Base-by-base conservation (phyloP, 2,797 vertebrate genomes). In the Pantherophis vulpinus region DNA sequence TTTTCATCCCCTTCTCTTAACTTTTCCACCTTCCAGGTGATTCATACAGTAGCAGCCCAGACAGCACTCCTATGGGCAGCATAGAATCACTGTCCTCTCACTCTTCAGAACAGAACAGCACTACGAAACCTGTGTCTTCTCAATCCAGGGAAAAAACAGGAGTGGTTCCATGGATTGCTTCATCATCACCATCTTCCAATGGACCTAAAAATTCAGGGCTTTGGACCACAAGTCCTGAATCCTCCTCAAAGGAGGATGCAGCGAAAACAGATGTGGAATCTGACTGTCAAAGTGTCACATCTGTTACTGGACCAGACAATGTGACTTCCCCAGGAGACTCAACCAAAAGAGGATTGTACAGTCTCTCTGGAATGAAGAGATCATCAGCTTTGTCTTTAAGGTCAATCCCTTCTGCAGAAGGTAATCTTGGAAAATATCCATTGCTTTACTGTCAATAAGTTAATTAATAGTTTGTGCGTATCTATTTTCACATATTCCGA, bases 71-170 rank as follows among this genome's bases (percentile, higher is more conserved):
- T 0, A 99, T 99, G 98, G 99, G 99, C 94, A 99, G 99, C 96
- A 98, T 98, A 79, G 99, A 99, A 95, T 99, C 99, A 2, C 98
- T 99, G 58, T 99, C 99, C 83, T 99, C 99, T 10, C 99, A 99
- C 96, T 99, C 99, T 54, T 99, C 99, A 0, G 99, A 99, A 95
- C 99, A 98, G 96, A 99, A 99, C 60, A 98, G 98, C 92, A 98
- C 98, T 37, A 98, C 98, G 66, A 98, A 98, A 95, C 98, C 98
- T 0, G 94, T 97, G 0, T 97, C 98, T 0, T 98, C 98, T 12
- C 98, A 96, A 93, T 97, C 95, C 83, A 98, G 98, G 95, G 98
- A 98, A 93, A 98, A 98, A 94, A 96, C 98, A 0, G 96, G 97
- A 91, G 98, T 97, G 1, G 98, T 98, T 88, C 99, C 99, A 29